A percentile compares a stretch with the other conserved stretches of the same genome.
These are phyloP conservation scores for Diplodus sargus DNA, from an alignment of 2,797 vertebrate genomes.

Conservation along the genomic window DNA sequence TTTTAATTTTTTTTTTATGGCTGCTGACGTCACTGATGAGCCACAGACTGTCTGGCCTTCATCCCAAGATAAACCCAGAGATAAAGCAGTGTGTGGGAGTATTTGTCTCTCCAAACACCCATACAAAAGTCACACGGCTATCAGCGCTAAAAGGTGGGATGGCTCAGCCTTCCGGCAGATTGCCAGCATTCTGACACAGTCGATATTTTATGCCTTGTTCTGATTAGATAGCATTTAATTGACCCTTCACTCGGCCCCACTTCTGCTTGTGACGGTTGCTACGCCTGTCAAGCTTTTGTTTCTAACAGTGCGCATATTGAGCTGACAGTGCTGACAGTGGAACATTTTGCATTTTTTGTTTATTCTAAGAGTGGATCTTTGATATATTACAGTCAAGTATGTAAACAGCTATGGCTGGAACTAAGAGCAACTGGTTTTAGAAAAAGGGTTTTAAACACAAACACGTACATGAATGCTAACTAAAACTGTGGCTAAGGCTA, in stretches of 20 bases:
- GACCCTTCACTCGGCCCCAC: background rate
- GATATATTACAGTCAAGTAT: background rate
- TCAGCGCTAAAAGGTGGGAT: constrained; percentile 32
- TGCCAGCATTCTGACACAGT: constrained; percentile 21
- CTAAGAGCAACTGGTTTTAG: no score
- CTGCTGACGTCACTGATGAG: constrained; percentile 43
- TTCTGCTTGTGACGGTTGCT: background rate
- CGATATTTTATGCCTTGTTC: constrained; percentile 32
- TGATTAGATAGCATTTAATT: constrained; percentile 55
- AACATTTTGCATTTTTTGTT: background rate
- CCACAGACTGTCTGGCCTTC: constrained; percentile 40
- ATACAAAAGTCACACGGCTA: constrained; percentile 50
- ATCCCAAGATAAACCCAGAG: constrained; percentile 46
- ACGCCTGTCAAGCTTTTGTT: constrained; percentile 21
- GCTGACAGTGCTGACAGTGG: background rate
- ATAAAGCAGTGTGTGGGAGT: constrained; percentile 51
- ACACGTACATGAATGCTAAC: no score
- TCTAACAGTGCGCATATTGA: background rate
- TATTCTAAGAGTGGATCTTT: background rate
- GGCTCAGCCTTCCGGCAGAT: constrained; percentile 31
- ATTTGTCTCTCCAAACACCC: constrained; percentile 32
- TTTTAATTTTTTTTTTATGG: constrained; percentile 37
- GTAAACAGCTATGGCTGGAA: background rate
- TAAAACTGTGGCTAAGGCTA: background rate
- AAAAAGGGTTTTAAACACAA: background rate